Base-by-base conservation (phyloP, 2,888 invertebrate genomes). In the Orchestes rusci region DNA sequence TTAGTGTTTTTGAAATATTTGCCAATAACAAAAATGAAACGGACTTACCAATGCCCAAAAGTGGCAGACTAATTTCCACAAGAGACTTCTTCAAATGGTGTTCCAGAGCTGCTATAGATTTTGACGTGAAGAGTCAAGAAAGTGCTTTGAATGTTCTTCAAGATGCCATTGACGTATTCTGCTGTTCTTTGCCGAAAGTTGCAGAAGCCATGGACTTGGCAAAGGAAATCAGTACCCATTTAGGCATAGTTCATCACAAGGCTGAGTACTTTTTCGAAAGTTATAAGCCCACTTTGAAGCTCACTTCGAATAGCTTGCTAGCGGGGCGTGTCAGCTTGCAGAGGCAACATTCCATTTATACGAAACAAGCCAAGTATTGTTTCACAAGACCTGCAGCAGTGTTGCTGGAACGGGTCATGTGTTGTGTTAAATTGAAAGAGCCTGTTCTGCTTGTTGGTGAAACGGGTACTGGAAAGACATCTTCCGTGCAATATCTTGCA, bases 391-490 rank as follows among this genome's bases (percentile, higher is more conserved):
- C 84, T 42, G 80, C 91, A 0, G 77, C 84, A 1, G 82, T 83
- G 61, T 73, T 94, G 34, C 68, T 99, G 29, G 99, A 99, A 70
- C 77, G 85, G 16, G 82, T 99, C 38, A 82, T 90, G 15, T 85
- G 86, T 49, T 89, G 91, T 61, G 80, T 96, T 0, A 72, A 72
- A 1, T 77, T 84, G 37, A 79, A 80, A 36, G 97, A 99, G 64
- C 92, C 97, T 0, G 88, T 96, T 1, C 70, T 99, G 3, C 71
- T 99, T 4, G 95, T 97, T 0, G 99, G 99, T 18, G 99, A 99
- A 71, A 99, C 99, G 0, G 99, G 99, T 34, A 95, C 94, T 0
- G 99, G 99, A 1, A 99, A 99, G 73, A 99, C 99, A 0, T 90
- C 93, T 1, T 82, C 89, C 0, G 80, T 99, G 1, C 97, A 97